A percentile compares a stretch with the other conserved stretches of the same genome.
Evolutionary conservation across 2,888 invertebrate genomes (phyloP).

Genomic region (Mactromeris polynyma): DNA sequence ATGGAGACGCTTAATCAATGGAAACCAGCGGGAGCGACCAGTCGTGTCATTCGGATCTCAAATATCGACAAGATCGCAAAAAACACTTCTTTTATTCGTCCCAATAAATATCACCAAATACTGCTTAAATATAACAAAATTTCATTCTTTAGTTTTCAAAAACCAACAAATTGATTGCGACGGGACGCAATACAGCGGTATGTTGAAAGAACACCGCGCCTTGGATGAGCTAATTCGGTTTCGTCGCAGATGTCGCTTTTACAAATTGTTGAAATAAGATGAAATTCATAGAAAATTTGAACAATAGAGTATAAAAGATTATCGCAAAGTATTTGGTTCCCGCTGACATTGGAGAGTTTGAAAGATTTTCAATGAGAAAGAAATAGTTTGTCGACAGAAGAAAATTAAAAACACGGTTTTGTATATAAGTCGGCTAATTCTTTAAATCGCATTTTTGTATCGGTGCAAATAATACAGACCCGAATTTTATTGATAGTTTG

Average conservation of each 20-base stretch:
- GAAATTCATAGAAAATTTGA: constrained; percentile 29
- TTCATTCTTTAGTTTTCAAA: constrained; percentile 35
- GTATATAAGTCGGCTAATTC: background rate
- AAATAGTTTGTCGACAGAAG: background rate
- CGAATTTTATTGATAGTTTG: background rate
- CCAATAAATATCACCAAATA: constrained; percentile 36
- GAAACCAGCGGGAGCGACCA: constrained; percentile 39
- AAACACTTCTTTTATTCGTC: constrained; percentile 43
- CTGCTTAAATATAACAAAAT: constrained; percentile 45
- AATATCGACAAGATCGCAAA: constrained; percentile 40
- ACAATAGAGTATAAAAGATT: constrained; percentile 43
- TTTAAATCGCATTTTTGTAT: background rate
- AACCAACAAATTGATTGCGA: constrained; percentile 24
- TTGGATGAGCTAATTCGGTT: background rate
- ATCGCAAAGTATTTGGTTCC: constrained; percentile 22
- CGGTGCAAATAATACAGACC: background rate
- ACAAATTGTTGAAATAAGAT: constrained; percentile 38
- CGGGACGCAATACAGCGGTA: constrained; percentile 1
- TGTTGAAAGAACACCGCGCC: background rate
- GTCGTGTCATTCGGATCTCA: constrained; percentile 31
- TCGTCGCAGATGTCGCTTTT: background rate
- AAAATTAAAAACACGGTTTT: background rate
- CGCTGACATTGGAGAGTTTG: constrained; percentile 29
- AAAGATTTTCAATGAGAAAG: background rate
- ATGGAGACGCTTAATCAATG: constrained; percentile 32